Evolutionary conservation across 2,113 vertebrate genomes (phyloP), one percentile per base, ranked within the genome.

Genomic region (Craseonycteris thonglongyai): DNA sequence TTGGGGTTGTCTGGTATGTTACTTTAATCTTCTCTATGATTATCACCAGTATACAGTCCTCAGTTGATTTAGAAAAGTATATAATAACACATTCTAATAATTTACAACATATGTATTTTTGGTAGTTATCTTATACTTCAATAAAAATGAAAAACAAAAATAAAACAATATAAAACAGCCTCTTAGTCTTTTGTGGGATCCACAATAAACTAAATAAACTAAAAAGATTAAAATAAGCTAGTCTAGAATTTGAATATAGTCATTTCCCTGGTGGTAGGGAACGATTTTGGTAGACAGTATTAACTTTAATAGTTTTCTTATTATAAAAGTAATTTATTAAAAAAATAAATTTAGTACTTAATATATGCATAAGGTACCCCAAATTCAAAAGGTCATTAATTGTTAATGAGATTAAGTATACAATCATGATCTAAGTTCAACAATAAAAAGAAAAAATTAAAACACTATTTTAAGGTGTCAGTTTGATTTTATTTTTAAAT

Each of bases 361-460:
- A 71, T 58, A 38, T 69, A 76, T 69, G 42, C 69, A 72, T 51
- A 84, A 2, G 14, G 42, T 47, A 61, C 61, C 45, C 51, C n/a
- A 76, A 93, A 76, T 76, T 93, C 38, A 87, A 87, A 90, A 96
- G 18, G 54, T 76, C 69, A 58, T 82, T 82, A 63, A 81, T 90
- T 82, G 28, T 93, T 90, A 90, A 92, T 86, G 75, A 90, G 86
- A 78, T 88, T 66, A 66, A 72, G n/a, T 72, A 40, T 91, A 35
- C 24, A 59, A n/a, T 51, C 7, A 45, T 91, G 42, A 93, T 82
- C 74, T 90, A 54, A 13, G 78, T 58, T 69, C 90, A 94, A 58
- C 33, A 85, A 28, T 90, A 76, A 93, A 88, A 91, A 82, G n/a
- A 21, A 89, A 89, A 96, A 91, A 94, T 92, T 84, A 88, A 89